phyloP scores from a whole-genome alignment of 2,888 invertebrate genomes.

The Tortricodes alternella region DNA sequence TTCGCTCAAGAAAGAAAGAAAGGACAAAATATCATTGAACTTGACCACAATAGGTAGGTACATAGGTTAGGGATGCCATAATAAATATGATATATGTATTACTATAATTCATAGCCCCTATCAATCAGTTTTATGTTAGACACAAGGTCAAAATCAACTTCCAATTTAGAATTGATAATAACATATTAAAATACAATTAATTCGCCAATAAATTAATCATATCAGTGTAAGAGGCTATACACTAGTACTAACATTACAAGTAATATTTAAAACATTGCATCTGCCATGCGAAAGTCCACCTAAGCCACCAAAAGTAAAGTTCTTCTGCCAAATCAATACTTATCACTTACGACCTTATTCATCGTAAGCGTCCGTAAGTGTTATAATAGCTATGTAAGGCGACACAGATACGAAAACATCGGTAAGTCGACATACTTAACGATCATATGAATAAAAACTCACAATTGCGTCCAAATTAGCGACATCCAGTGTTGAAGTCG shows the following conservation, averaged over 20 bases:
- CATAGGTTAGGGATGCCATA: no score
- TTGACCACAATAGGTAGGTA: no score
- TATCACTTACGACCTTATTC: slow-evolving; percentile 1
- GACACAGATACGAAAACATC: no score
- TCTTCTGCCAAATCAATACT: neutral
- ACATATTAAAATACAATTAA: slow-evolving; percentile 21
- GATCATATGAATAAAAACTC: slow-evolving; percentile 1
- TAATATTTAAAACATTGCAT: neutral
- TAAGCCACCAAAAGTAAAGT: neutral
- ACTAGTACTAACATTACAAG: neutral
- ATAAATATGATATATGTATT: neutral
- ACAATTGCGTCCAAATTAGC: slow-evolving; percentile 48
- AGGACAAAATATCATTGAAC: no score
- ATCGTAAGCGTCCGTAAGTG: neutral
- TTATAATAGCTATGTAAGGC: neutral
- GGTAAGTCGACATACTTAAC: neutral
- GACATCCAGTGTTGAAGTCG: slow-evolving; percentile 69
- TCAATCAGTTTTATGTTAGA: neutral
- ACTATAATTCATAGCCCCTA: neutral
- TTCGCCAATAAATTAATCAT: slow-evolving; percentile 8
- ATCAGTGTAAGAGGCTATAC: neutral
- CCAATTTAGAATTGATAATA: slow-evolving; percentile 6
- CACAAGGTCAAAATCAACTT: slow-evolving; percentile 11
- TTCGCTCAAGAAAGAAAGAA: no score
- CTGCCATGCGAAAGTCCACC: neutral